phyloP scores from a whole-genome alignment of 2,113 vertebrate genomes.

The Toxostoma redivivum region DNA sequence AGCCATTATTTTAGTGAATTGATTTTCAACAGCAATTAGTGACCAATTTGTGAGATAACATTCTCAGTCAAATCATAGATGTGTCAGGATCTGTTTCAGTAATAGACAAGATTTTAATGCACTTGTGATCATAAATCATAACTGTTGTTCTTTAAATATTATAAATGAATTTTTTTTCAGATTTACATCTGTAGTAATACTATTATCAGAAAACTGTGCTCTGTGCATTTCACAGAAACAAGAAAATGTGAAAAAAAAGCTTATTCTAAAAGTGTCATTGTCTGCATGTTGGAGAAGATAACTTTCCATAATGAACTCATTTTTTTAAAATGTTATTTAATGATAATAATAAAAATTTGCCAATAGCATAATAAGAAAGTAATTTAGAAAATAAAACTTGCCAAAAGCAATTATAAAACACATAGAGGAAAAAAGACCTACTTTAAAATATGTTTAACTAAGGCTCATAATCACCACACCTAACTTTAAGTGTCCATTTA shows the following conservation, averaged over 20 bases:
- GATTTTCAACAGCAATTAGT: constrained; percentile 41
- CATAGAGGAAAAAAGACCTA: not conserved
- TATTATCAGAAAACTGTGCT: not conserved
- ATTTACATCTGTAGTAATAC: not conserved
- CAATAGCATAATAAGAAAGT: not conserved
- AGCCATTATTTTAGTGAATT: constrained; percentile 29
- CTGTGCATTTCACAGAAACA: not conserved
- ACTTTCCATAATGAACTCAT: not conserved
- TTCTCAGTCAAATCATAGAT: not conserved
- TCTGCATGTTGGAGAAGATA: not conserved
- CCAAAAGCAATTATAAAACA: not conserved
- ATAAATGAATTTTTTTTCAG: not conserved
- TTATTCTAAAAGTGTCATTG: rapidly evolving
- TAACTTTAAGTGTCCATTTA: not conserved
- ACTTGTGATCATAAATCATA: not conserved
- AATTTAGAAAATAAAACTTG: not conserved
- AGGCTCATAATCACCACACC: not conserved
- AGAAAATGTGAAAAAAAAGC: not conserved
- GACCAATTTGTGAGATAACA: constrained; percentile 27
- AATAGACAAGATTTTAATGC: not conserved
- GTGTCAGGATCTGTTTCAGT: not conserved
- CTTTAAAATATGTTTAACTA: not conserved
- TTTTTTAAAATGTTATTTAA: not conserved
- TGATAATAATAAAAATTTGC: not conserved
- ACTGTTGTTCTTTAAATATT: not conserved